These are phyloP conservation scores for Drosophila kohkoa DNA, from an alignment of 1,140 invertebrate genomes.

Conservation along the genomic window DNA sequence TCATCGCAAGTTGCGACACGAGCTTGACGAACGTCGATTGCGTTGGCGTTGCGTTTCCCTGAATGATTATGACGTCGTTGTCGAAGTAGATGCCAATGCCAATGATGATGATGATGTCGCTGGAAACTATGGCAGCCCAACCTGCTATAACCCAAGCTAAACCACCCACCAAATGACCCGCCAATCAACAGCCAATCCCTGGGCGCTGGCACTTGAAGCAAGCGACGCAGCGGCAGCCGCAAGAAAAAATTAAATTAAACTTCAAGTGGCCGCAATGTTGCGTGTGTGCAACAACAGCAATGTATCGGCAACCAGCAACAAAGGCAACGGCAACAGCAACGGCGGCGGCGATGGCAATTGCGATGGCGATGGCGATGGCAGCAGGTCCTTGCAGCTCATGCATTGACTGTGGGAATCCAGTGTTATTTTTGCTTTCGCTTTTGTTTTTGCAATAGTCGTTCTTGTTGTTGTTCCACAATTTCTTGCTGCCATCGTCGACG, in stretches of 20 bases:
- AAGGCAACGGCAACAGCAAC: constrained; percentile 1
- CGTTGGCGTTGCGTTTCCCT: constrained; percentile 38
- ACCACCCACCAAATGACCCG: constrained; percentile 38
- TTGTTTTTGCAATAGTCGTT: constrained; percentile 38
- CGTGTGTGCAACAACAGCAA: constrained; percentile 31
- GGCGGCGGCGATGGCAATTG: neutral
- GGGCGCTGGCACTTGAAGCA: constrained; percentile 67
- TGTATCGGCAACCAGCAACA: constrained; percentile 1
- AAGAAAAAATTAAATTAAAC: constrained; percentile 80
- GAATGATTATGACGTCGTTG: constrained; percentile 9
- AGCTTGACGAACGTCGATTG: constrained; percentile 77
- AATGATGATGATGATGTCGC: constrained; percentile 59
- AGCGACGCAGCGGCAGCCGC: constrained; percentile 70
- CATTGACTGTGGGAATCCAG: constrained; percentile 44
- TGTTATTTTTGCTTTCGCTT: constrained; percentile 28
- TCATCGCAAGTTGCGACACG: constrained; percentile 72
- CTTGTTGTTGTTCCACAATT: constrained; percentile 19
- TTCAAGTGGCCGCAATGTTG: constrained; percentile 76
- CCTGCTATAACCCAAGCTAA: constrained; percentile 17
- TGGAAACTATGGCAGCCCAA: constrained; percentile 54
- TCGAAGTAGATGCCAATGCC: no score
- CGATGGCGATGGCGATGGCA: neutral
- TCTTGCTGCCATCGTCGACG: neutral
- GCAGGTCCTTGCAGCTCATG: constrained; percentile 35
- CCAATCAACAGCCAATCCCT: constrained; percentile 68